Base-by-base conservation (phyloP, 2,888 invertebrate species). In the Orthosia gracilis region DNA sequence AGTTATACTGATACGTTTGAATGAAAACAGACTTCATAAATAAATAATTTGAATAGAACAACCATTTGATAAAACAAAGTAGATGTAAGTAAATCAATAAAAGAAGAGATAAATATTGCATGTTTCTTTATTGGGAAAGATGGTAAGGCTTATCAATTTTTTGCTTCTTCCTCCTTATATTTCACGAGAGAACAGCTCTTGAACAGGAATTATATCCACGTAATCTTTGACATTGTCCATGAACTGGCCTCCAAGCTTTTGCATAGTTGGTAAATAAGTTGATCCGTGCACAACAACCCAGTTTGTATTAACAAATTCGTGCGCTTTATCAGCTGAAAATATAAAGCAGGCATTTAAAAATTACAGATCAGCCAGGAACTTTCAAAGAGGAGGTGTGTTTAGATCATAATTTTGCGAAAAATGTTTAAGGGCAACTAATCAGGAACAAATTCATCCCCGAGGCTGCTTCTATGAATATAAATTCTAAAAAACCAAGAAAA, bases 301-400 rank as follows among this genome's bases (percentile, higher is more conserved):
- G 21, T 84, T 83, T 0, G 57, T 52, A 49, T 80, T 77, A 1
- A 52, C 18, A 13, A 18, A 55, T 40, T 63, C 74, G 45, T 66
- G 78, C 4, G 45, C 61, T 45, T 50, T 31, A 4, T 71, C 71
- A 72, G 85, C 84, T 73, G 59, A 57, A 73, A 76, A 52, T 40
- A 57, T n/a, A 54, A 50, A 57, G 52, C 12, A 66, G 2, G 11
- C 11, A 58, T 21, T 40, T 40, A 31, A 58, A 15, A 31, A 58
- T n/a, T 18, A 18, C 26, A 7, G 17, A 23, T 15, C 23, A 13
- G 12, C 9, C 54, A 57, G 11, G 5, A 55, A 21, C 15, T 12
- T 17, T 23, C 7, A 18, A 58, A 12, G 2, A 31, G 57, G 57
- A 26, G 21, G n/a, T 52, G 2, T 12, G n/a, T 13, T 4, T 4